These are phyloP conservation scores for Actinia tenebrosa DNA, from an alignment of 64 coral and sea anemone genomes.

Conservation along the genomic window DNA sequence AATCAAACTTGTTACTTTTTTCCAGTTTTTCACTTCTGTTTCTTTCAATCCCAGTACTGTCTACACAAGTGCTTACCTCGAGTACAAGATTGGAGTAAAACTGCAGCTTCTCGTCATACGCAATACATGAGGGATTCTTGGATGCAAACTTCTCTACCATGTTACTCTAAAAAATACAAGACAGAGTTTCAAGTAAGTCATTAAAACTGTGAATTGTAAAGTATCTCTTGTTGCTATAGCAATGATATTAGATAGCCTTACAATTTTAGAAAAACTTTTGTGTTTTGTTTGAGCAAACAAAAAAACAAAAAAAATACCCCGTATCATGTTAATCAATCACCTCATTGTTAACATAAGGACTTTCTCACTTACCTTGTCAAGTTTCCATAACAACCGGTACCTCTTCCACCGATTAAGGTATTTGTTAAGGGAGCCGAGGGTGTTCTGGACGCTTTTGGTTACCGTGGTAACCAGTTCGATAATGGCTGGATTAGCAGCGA, in stretches of 20 bases:
- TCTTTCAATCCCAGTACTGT: background rate
- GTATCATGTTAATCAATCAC: no score
- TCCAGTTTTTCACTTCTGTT: no score
- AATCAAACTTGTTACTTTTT: no score
- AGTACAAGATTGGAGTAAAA: conserved; percentile 96
- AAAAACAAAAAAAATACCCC: no score
- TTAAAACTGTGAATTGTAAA: background rate
- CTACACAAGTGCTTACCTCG: conserved; percentile 42
- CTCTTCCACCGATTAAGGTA: conserved; percentile 88
- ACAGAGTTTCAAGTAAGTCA: background rate
- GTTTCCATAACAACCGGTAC: conserved; percentile 91
- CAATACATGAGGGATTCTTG: conserved; percentile 86
- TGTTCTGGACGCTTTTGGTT: conserved; percentile 80
- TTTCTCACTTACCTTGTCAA: conserved; percentile 81
- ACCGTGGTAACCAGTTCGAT: conserved; percentile 83
- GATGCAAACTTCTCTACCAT: conserved; percentile 99
- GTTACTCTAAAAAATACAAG: conserved; percentile 46
- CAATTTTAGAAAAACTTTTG: no score
- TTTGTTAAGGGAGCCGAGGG: conserved; percentile 81
- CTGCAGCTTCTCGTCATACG: conserved; percentile 97
- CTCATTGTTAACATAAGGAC: background rate
- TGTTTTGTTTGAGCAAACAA: no score
- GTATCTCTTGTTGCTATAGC: background rate
- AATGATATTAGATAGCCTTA: background rate
- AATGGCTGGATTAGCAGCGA: conserved; percentile 75